Percentiles rank a stretch among this genome's conserved stretches.
phyloP scores from a whole-genome alignment of 2,113 vertebrate species.

The Gymnocephalus cernua region DNA sequence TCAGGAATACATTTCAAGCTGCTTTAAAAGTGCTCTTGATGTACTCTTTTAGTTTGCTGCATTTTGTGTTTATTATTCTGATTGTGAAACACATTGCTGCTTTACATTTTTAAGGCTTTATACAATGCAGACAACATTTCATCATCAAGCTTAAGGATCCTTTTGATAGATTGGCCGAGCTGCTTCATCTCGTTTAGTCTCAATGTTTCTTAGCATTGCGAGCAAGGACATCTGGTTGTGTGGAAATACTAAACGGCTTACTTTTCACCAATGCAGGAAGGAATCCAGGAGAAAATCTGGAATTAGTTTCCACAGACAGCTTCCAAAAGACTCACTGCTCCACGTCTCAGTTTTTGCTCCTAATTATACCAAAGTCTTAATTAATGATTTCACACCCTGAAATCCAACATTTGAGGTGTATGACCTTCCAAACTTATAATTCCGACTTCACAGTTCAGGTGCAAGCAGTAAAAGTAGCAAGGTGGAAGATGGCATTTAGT shows the following conservation, averaged over 20 bases:
- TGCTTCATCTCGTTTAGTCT: slow-evolving; percentile 56
- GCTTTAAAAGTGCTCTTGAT: slow-evolving; percentile 18
- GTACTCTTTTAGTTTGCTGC: slow-evolving; percentile 6
- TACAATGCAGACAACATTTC: slow-evolving; percentile 20
- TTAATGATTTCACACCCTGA: slow-evolving; percentile 30
- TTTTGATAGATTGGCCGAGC: slow-evolving; percentile 42
- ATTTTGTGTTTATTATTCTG: slow-evolving; percentile 19
- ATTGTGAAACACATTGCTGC: slow-evolving; percentile 19
- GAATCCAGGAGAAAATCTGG: slow-evolving; percentile 37
- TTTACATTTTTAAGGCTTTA: slow-evolving; percentile 34
- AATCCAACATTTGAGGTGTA: slow-evolving; percentile 23
- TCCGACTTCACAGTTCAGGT: slow-evolving; percentile 1
- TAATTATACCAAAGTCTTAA: slow-evolving; percentile 44
- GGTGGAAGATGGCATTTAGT: slow-evolving; percentile 23
- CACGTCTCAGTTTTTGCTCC: slow-evolving; percentile 3
- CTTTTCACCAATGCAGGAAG: slow-evolving; percentile 25
- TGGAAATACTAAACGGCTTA: slow-evolving; percentile 32
- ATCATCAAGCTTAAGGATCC: slow-evolving; percentile 38
- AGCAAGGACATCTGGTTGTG: slow-evolving; percentile 54
- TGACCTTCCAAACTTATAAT: slow-evolving; percentile 4
- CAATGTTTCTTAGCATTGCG: slow-evolving; percentile 29
- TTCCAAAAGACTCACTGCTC: neutral
- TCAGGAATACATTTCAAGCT: slow-evolving; percentile 43
- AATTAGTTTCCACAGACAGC: slow-evolving; percentile 32
- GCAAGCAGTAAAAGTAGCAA: slow-evolving; percentile 11